Percentiles rank a stretch among this genome's conserved stretches.
These are phyloP conservation scores for Ctenoplectra terminalis DNA, from an alignment of 1,140 invertebrate species.

Conservation along the genomic window DNA sequence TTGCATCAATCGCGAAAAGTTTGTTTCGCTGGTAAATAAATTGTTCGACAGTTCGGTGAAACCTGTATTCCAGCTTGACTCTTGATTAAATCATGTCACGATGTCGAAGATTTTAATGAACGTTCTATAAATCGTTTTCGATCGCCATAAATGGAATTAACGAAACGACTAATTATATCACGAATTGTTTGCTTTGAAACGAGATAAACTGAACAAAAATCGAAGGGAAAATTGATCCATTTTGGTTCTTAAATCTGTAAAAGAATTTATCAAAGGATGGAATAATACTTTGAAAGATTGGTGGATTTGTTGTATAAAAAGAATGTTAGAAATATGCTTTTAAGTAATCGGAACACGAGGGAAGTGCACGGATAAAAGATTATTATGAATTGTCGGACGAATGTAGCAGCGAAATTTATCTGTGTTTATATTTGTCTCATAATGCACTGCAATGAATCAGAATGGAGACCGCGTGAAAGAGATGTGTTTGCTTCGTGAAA, in stretches of 20 bases:
- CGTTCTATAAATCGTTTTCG: not conserved
- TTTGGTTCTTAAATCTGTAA: not conserved
- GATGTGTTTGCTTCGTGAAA: not conserved
- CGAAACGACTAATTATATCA: not conserved
- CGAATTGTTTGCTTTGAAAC: not conserved
- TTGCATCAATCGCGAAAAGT: conserved; percentile 34
- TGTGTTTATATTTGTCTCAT: not conserved
- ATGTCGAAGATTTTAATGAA: conserved; percentile 10
- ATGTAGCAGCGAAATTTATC: conserved; percentile 3
- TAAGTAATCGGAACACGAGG: not conserved
- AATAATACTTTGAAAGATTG: not conserved
- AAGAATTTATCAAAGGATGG: no score
- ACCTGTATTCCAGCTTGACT: conserved; percentile 16
- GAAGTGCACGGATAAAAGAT: not conserved
- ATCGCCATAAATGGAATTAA: not conserved
- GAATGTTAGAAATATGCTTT: not conserved
- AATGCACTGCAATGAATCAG: not conserved
- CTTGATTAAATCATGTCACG: not conserved
- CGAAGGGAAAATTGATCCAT: not conserved
- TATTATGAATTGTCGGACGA: not conserved
- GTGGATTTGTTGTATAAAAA: not conserved
- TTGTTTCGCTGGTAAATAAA: conserved; percentile 39
- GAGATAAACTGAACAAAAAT: no score
- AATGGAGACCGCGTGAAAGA: not conserved
- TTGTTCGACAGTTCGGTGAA: conserved; percentile 25